Evolutionary conservation across 1,140 invertebrate species (phyloP).

Genomic region (Vanessa tameamea): DNA sequence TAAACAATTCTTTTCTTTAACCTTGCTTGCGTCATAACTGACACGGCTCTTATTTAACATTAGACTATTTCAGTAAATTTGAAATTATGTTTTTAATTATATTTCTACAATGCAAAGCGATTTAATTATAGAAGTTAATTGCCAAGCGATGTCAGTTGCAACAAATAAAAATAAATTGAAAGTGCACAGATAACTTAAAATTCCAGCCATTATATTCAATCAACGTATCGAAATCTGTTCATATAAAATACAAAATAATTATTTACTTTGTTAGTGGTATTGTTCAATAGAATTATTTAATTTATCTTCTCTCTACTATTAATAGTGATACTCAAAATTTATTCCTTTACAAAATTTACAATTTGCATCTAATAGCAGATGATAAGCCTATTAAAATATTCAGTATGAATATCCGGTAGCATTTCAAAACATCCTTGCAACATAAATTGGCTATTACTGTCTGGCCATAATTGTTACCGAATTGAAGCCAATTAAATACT

Average conservation of each 20-base stretch:
- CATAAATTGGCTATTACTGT: not conserved
- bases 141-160: constrained; percentile 33
- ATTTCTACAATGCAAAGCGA: constrained; percentile 36
- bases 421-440: not conserved
- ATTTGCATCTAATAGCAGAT: not conserved
- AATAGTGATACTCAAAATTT: not conserved
- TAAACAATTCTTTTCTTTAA: constrained; percentile 29
- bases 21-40: constrained; percentile 51
- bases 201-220: too few species aligned
- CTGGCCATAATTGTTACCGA: not conserved
- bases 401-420: not conserved
- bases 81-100: too few species aligned
- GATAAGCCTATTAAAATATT: not conserved
- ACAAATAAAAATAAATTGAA: too few species aligned
- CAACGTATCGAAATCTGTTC: too few species aligned
- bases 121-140: constrained; percentile 23
- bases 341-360: not conserved
- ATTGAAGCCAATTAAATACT: not conserved
- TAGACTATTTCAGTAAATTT: too few species aligned
- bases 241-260: too few species aligned
- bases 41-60: constrained; percentile 32
- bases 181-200: too few species aligned
- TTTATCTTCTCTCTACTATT: too few species aligned
- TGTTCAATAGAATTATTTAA: too few species aligned
- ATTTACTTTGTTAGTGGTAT: too few species aligned